Base-by-base conservation (phyloP, 2,888 invertebrate genomes). In the Hyposoter dolosus region DNA sequence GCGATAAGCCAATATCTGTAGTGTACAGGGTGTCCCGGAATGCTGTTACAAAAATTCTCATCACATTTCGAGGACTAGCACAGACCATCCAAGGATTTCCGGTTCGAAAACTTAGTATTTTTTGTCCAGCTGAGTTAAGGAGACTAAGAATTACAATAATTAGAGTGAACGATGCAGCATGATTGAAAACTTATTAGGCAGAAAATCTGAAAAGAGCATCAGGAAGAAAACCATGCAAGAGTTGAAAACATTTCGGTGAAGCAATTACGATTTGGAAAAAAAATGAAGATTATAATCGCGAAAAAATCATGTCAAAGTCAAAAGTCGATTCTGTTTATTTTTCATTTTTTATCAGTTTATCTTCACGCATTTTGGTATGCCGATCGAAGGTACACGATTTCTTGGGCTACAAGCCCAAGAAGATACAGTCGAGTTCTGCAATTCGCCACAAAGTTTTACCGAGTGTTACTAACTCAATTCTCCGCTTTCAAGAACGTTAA, bases 321-420 rank as follows among this genome's bases (percentile, higher is more conserved):
- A n/a, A 19, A 35, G 15, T n/a, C 12, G 17, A n/a, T 50, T 56
- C 6, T n/a, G 4, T 23, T n/a, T 35, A 5, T 47, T 19, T 3
- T 23, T 40, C 19, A 0, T 12, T n/a, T 5, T 71, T 28, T 17
- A 4, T 43, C 56, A 63, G 60, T 17, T 78, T 78, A 79, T 19
- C 74, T 17, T 47, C 78, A 9, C n/a, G 28, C 45, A 28, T 65
- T 19, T 65, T 19, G 9, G 12, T 63, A 17, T 43, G n/a, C 63
- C 69, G 19, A 6, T 35, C 35, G 74, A 7, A 12, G 69, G 82
- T 47, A 76, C 43, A n/a, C 6, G 19, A 53, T 19, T 76, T 72
- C 63, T 60, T 5, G n/a, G 32, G 15, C 7, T 60, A 12, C 28
- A 40, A 10, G 15, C 35, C 23, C 10, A 19, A 15, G 45, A 60